Percentiles rank a stretch among this genome's conserved stretches.
Conservation (phyloP, 2,113 vertebrate genomes). For the Clarias batrachus region DNA sequence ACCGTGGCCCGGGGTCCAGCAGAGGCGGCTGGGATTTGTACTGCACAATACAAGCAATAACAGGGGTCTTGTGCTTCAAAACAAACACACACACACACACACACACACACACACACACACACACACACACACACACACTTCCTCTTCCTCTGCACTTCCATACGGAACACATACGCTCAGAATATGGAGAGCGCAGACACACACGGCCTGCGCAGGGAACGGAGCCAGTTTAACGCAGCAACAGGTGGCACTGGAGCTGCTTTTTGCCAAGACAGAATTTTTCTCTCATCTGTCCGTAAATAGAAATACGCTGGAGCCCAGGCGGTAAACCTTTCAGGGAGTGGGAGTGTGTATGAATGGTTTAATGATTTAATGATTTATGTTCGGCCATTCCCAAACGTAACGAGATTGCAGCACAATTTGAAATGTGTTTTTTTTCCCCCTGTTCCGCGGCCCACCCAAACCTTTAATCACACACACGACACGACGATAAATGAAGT, state of each 20-base stretch:
- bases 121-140: too few species aligned
- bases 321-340: too few species aligned
- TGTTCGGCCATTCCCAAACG: too few species aligned
- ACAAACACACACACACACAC: not conserved
- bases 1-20: not conserved
- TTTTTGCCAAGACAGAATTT: conserved; percentile 7
- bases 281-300: not conserved
- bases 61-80: not conserved
- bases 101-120: too few species aligned
- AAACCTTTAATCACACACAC: too few species aligned
- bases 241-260: not conserved
- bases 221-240: not conserved
- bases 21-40: not conserved
- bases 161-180: not conserved
- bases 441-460: too few species aligned
- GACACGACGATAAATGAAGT: too few species aligned
- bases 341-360: not conserved
- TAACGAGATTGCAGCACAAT: too few species aligned
- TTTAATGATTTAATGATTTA: not conserved
- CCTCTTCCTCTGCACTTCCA: not conserved
- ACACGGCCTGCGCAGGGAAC: not conserved
- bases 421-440: too few species aligned
- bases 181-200: not conserved
- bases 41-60: not conserved
- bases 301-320: not conserved